Evolutionary conservation across 2,797 vertebrate species (phyloP), one percentile per base, ranked within the genome.

Genomic region (Gambusia yucatana): DNA sequence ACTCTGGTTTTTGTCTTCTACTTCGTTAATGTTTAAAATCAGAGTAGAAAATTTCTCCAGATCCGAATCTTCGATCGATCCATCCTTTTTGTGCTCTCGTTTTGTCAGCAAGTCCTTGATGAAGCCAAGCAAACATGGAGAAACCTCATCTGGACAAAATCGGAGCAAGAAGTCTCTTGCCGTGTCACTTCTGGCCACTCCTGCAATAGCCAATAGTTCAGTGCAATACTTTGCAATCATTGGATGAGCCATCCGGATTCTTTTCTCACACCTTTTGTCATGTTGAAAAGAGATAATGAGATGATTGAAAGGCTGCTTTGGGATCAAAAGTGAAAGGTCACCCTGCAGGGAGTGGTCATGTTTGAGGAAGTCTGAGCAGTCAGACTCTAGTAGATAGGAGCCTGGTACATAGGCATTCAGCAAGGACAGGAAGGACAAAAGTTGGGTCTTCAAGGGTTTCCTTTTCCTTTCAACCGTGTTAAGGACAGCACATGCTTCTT

Each of bases 51-150:
- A 90, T 6, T 0, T 61, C 8, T 85, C 73, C 70, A 14, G 0
- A 0, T 30, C 4, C 0, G 39, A 2, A 0, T 67, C 20, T 16
- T 0, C 72, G 17, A 17, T 11, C 2, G 5, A 43, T 28, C 39
- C 13, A 25, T 73, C 33, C 6, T 5, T 20, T n/a, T 16, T 79
- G 0, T 3, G 50, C 69, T 77, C 20, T 69, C 85, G 77, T 69
- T 82, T 90, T 1, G 46, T 90, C 3, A 90, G 63, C 84, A 90
- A 78, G 72, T 83, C 75, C 81, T 84, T 86, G 55, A 84, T 2
- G 47, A 90, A 88, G 7, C 50, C 79, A 46, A 33, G 9, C 9
- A 87, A 73, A 50, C 0, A 65, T 0, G 2, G 9, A 9, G 73
- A n/a, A 46, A 22, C 1, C 0, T 74, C 22, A 7, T 16, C n/a